Evolutionary conservation across 1,140 invertebrate genomes (phyloP), one percentile per base, ranked within the genome.

Genomic region (Lordiphosa clarofinis): DNA sequence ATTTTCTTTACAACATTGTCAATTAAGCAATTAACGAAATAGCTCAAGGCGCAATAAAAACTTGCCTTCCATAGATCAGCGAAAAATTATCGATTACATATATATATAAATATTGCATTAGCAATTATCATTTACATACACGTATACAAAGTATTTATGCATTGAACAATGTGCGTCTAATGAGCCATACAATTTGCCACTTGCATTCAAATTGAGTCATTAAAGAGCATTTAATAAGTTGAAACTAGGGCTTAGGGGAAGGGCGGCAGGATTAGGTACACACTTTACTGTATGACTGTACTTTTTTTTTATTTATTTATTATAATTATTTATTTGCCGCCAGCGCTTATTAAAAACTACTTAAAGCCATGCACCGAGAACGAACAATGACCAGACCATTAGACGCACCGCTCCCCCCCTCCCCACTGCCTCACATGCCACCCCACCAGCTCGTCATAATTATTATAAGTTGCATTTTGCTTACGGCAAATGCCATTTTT

Each of bases 321-420:
- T 76, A 84, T 76, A 84, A 82, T 82, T 76, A 82, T 82, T 82
- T 84, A 82, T 82, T 84, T 84, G 74, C 56, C 46, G 66, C 49
- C 75, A 67, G 10, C 54, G 72, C 78, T 78, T 60, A 82, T 82
- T 82, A 82, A 76, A 82, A 84, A 39, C 76, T 76, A 73, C 78
- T 82, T 76, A 68, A 57, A 63, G 58, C 42, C 60, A 40, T 40
- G 62, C 47, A 33, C 40, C 15, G 47, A 35, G 21, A 39, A 40
- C 52, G 24, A 81, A 82, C 76, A 72, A 81, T 81, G 62, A 57
- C 43, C 46, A 42, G 24, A 53, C 53, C 38, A 53, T 61, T 56
- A 61, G 24, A 15, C 12, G 28, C 38, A 37, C 61, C 61, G 58
- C 66, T 48, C 39, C 15, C 15, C 15, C 15, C 15, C 35, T 1